phyloP scores from a whole-genome alignment of 2,888 invertebrate species.

The Bembecia ichneumoniformis region DNA sequence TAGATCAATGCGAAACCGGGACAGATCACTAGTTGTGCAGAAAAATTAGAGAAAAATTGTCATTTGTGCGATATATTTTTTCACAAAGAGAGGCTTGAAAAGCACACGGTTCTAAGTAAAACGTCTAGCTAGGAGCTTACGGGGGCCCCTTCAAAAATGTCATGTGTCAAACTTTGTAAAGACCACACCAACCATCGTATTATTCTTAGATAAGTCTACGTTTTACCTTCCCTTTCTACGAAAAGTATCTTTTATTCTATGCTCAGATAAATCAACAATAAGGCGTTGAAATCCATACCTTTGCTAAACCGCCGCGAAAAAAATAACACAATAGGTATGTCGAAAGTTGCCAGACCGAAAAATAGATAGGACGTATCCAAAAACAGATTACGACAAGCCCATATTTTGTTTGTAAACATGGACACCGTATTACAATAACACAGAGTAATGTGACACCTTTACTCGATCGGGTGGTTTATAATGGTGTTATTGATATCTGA shows the following conservation, averaged over 20 bases:
- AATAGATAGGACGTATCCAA: slow-evolving; percentile 58
- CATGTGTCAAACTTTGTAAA: slow-evolving; percentile 42
- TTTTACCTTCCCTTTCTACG: slow-evolving; percentile 55
- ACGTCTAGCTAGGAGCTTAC: slow-evolving; percentile 28
- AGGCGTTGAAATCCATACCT: slow-evolving; percentile 70
- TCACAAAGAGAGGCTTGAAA: slow-evolving; percentile 9
- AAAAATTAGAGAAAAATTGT: too few relatives aligned
- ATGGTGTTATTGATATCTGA: slow-evolving; percentile 54
- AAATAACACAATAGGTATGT: slow-evolving; percentile 22
- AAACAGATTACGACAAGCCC: slow-evolving; percentile 70
- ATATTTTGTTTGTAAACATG: slow-evolving; percentile 71
- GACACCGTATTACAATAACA: slow-evolving; percentile 42
- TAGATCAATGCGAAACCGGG: too few relatives aligned
- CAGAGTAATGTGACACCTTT: slow-evolving; percentile 66
- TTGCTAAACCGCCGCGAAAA: slow-evolving; percentile 39
- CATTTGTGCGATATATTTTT: too few relatives aligned
- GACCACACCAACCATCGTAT: slow-evolving; percentile 51
- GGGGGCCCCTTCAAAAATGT: slow-evolving; percentile 37
- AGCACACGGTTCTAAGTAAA: slow-evolving; percentile 41
- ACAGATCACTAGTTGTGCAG: too few relatives aligned
- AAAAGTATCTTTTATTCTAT: slow-evolving; percentile 47
- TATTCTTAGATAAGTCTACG: slow-evolving; percentile 43
- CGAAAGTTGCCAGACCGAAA: slow-evolving; percentile 60
- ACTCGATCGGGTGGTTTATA: slow-evolving; percentile 51
- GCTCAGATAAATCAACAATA: slow-evolving; percentile 56